A percentile compares a stretch with the other conserved stretches of the same genome.
Evolutionary conservation across 2,113 vertebrate genomes (phyloP).

Genomic region (Sylvia atricapilla): DNA sequence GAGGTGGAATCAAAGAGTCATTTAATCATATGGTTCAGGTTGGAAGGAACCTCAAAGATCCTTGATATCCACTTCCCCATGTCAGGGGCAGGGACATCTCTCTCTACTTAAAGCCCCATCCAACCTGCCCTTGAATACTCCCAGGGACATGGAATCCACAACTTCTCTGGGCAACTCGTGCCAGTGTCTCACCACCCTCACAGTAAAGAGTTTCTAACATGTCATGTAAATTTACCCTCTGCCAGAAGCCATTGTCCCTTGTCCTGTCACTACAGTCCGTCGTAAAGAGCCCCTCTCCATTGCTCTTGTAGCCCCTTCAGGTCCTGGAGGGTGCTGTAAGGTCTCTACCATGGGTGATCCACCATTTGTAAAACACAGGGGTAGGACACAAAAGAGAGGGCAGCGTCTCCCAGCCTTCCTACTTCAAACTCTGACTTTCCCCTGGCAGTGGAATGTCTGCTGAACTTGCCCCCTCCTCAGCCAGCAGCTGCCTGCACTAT

Average conservation of each 20-base stretch:
- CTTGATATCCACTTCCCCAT: not conserved
- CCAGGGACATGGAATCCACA: not conserved
- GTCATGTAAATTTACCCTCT: not conserved
- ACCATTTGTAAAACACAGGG: not conserved
- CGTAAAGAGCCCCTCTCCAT: not conserved
- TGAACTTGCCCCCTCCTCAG: not conserved
- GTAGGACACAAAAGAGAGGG: not conserved
- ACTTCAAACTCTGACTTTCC: not conserved
- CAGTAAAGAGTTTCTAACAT: not conserved
- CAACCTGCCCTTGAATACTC: not conserved
- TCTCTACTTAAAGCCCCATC: not conserved
- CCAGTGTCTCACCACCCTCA: not conserved
- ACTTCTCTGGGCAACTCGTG: not conserved
- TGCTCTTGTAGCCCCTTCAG: not conserved
- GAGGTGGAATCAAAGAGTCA: not conserved
- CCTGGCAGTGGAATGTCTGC: not conserved
- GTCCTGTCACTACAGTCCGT: not conserved
- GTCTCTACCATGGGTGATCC: not conserved
- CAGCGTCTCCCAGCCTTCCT: not conserved
- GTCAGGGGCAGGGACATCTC: not conserved
- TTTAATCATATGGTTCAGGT: not conserved
- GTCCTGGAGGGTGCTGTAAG: not conserved
- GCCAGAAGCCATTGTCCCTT: not conserved
- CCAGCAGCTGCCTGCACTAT: rapidly evolving
- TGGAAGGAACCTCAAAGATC: not conserved